These are phyloP conservation scores for Nomada goodeniana DNA, from an alignment of 2,888 invertebrate species.

Conservation along the genomic window DNA sequence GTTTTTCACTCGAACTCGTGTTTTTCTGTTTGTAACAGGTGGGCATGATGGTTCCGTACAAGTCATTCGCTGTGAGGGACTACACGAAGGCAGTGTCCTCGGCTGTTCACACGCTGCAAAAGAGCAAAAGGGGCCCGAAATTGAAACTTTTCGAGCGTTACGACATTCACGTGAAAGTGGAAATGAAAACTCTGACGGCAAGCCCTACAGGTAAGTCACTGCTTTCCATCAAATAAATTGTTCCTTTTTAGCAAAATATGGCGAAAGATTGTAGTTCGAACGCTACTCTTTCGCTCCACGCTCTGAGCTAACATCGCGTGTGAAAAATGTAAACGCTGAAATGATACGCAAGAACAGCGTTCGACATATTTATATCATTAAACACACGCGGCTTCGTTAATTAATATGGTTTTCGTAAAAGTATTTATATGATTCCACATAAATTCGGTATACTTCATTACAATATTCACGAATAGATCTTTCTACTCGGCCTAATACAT, in stretches of 20 bases:
- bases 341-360: too few species aligned
- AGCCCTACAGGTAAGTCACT: slow-evolving; percentile 90
- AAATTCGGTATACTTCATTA: too few species aligned
- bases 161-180: slow-evolving; percentile 89
- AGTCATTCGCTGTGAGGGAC: slow-evolving; percentile 90
- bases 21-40: slow-evolving; percentile 84
- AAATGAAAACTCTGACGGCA: slow-evolving; percentile 90
- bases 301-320: too few species aligned
- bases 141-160: slow-evolving; percentile 89
- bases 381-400: too few species aligned
- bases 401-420: too few species aligned
- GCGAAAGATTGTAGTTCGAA: not conserved
- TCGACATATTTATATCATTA: too few species aligned
- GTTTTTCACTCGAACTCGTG: not conserved
- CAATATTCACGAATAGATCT: too few species aligned
- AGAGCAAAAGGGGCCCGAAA: slow-evolving; percentile 85
- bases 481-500: too few species aligned
- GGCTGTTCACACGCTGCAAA: slow-evolving; percentile 88
- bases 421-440: too few species aligned
- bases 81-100: slow-evolving; percentile 90
- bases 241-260: not conserved
- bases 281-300: too few species aligned
- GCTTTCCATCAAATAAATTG: not conserved
- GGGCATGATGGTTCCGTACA: slow-evolving; percentile 91
- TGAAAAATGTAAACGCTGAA: too few species aligned